Evolutionary conservation across 2,888 invertebrate genomes (phyloP).

Genomic region (Noctua fimbriata): DNA sequence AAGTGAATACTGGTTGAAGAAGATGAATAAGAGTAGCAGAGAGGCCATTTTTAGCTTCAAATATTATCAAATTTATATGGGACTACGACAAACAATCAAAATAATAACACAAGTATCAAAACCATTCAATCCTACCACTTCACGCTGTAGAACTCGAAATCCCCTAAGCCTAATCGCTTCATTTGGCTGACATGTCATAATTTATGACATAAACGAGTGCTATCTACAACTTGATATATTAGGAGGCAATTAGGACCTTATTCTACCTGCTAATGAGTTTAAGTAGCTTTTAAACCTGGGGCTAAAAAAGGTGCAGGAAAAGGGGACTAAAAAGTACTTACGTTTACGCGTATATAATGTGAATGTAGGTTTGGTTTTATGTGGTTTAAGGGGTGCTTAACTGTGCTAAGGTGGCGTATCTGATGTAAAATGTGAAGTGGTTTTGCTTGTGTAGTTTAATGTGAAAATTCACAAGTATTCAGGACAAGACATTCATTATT

Average conservation of each 20-base stretch:
- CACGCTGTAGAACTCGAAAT: slow-evolving; percentile 73
- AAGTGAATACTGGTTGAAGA: background rate
- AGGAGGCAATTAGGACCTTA: slow-evolving; percentile 42
- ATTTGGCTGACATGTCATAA: slow-evolving; percentile 85
- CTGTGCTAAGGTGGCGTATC: background rate
- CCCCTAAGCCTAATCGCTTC: slow-evolving; percentile 85
- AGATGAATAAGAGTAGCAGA: background rate
- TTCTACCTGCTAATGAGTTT: slow-evolving; percentile 58
- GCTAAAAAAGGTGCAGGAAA: slow-evolving; percentile 18
- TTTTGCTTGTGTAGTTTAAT: background rate
- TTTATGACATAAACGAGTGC: slow-evolving; percentile 81
- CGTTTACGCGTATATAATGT: background rate
- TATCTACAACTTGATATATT: slow-evolving; percentile 66
- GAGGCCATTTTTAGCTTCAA: background rate
- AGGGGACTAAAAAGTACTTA: slow-evolving; percentile 9
- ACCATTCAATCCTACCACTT: slow-evolving; percentile 40
- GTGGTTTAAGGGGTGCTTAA: slow-evolving; percentile 2
- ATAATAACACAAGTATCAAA: slow-evolving; percentile 73
- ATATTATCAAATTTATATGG: background rate
- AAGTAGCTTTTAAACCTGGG: slow-evolving; percentile 48
- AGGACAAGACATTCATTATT: too few relatives aligned
- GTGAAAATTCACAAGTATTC: background rate
- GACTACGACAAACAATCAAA: background rate
- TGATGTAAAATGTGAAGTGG: background rate
- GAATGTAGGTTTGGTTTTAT: slow-evolving; percentile 4